Percentiles rank a stretch among this genome's conserved stretches.
Conservation (phyloP, 2,888 invertebrate genomes). For the Agrochola lychnidis region DNA sequence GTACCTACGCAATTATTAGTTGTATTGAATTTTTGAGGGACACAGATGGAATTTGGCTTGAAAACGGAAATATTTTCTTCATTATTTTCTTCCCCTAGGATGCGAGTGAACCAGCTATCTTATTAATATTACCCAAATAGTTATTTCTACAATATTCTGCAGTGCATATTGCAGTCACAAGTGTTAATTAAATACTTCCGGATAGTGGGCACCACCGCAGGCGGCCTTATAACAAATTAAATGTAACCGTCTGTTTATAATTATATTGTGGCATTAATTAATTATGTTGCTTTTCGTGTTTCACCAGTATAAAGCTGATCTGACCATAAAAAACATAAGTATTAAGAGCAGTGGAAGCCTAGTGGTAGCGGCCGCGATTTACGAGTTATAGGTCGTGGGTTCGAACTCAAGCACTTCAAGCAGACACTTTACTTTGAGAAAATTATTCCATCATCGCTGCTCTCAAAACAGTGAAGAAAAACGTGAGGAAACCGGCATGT, state of each 20-base stretch:
- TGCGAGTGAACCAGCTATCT: not conserved
- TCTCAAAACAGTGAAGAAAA: too few species aligned
- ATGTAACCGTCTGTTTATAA: slow-evolving; percentile 22
- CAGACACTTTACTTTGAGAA: too few species aligned
- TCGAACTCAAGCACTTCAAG: too few species aligned
- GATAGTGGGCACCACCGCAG: slow-evolving; percentile 59
- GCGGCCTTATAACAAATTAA: slow-evolving; percentile 5
- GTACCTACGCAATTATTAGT: not conserved
- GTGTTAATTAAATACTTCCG: slow-evolving; percentile 77
- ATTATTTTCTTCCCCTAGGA: not conserved
- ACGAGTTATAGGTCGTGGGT: too few species aligned
- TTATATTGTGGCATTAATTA: not conserved
- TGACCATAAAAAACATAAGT: not conserved
- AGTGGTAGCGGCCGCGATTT: too few species aligned
- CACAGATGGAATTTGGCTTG: not conserved
- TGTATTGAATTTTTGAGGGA: not conserved
- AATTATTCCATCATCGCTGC: too few species aligned
- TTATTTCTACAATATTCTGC: not conserved
- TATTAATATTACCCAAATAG: not conserved
- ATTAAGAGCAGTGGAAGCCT: too few species aligned
- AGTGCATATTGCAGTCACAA: slow-evolving; percentile 53
- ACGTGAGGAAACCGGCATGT: too few species aligned
- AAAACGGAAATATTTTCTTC: not conserved
- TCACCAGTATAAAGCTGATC: not conserved
- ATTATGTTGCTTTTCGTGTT: slow-evolving; percentile 3